Evolutionary conservation across 2,888 invertebrate species (phyloP).

Genomic region (Tethea ocularis): DNA sequence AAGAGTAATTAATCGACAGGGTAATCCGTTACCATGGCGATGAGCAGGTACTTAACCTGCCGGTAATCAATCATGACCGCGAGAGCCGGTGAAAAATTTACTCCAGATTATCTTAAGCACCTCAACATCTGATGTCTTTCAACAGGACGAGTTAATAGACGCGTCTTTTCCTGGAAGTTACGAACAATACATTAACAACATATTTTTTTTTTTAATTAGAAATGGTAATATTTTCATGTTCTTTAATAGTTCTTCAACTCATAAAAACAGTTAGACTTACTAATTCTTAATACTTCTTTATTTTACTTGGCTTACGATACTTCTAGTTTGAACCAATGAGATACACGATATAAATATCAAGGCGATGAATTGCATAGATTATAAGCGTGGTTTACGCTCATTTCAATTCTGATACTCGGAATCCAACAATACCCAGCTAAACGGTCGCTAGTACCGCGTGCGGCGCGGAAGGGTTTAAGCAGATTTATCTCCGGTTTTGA

Average conservation of each 20-base stretch:
- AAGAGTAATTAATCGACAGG: conserved; percentile 9
- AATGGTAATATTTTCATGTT: no score
- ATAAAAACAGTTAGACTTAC: no score
- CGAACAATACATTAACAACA: neutral
- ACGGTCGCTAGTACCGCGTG: conserved; percentile 7
- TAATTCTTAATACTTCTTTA: no score
- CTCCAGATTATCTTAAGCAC: neutral
- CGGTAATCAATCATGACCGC: conserved; percentile 2
- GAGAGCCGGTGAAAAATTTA: neutral
- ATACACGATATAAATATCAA: neutral
- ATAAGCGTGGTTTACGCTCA: conserved; percentile 12
- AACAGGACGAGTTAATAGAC: neutral
- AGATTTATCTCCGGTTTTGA: conserved; percentile 36
- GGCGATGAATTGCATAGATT: conserved; percentile 18
- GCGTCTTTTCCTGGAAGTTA: neutral
- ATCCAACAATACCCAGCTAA: neutral
- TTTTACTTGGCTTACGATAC: no score
- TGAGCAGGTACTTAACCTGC: conserved; percentile 1
- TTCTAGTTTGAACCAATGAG: neutral
- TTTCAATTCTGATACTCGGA: conserved; percentile 8
- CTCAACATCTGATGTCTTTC: neutral
- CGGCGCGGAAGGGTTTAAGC: conserved; percentile 22
- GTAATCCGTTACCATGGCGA: conserved; percentile 15
- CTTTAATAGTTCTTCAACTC: no score
- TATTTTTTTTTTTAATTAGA: no score